Evolutionary conservation across 2,888 invertebrate species (phyloP).

Genomic region (Trimorus sp.): DNA sequence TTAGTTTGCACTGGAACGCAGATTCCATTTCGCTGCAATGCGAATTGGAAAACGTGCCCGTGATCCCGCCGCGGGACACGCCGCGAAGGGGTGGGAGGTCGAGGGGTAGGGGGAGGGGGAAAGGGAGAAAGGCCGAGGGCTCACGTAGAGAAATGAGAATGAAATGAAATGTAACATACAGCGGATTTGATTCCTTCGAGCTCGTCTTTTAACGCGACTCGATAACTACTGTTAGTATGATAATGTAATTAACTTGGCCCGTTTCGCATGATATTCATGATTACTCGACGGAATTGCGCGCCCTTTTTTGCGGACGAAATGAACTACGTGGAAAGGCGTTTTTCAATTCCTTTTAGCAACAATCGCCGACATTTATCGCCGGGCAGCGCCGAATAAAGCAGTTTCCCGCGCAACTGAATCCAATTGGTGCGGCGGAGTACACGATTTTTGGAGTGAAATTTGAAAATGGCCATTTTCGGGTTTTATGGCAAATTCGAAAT

Average conservation of each 20-base stretch:
- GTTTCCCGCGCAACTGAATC: too few species aligned
- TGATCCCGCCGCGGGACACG: conserved; percentile 50
- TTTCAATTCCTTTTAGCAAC: conserved; percentile 2
- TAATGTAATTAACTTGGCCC: conserved; percentile 64
- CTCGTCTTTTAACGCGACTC: conserved; percentile 63
- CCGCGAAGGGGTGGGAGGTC: conserved; percentile 14
- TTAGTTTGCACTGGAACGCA: conserved; percentile 66
- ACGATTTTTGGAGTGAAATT: too few species aligned
- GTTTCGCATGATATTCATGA: conserved; percentile 40
- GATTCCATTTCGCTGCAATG: conserved; percentile 68
- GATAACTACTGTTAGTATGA: conserved; percentile 65
- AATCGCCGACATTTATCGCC: neutral
- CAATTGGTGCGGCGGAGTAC: too few species aligned
- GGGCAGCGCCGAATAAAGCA: neutral
- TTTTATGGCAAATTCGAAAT: too few species aligned
- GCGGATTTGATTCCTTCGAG: conserved; percentile 60
- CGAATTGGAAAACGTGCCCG: conserved; percentile 69
- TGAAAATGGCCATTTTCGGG: too few species aligned
- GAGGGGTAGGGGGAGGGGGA: neutral
- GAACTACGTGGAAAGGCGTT: conserved; percentile 26
- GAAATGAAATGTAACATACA: conserved; percentile 67
- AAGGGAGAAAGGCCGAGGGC: conserved; percentile 7
- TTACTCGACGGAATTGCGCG: conserved; percentile 17
- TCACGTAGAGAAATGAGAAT: conserved; percentile 61
- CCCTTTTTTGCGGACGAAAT: conserved; percentile 14